Percentiles rank a stretch among this genome's conserved stretches.
phyloP scores from a whole-genome alignment of 2,113 vertebrate species.

The Hippocampus zosterae region DNA sequence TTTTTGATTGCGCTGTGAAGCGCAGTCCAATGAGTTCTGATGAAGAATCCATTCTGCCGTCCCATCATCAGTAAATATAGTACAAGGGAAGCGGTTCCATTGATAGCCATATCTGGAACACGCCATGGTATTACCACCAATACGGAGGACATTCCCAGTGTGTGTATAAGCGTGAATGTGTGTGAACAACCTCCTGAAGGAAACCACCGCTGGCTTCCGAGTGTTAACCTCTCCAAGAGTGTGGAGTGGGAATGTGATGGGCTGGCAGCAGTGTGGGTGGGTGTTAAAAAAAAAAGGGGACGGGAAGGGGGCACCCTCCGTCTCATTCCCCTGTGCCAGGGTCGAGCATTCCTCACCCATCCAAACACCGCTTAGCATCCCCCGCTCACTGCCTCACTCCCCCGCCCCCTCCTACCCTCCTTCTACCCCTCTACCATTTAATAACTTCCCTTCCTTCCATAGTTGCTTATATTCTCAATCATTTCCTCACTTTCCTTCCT shows the following conservation, averaged over 20 bases:
- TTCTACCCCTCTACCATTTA: slow-evolving; percentile 13
- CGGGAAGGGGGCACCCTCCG: slow-evolving; percentile 48
- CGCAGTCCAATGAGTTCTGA: too few species aligned
- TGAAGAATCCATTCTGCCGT: too few species aligned
- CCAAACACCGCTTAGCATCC: slow-evolving; percentile 49
- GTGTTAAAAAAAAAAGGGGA: slow-evolving; percentile 25
- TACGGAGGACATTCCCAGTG: neutral
- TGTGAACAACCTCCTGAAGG: slow-evolving; percentile 8
- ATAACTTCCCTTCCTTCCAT: slow-evolving; percentile 21
- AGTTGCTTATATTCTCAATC: slow-evolving; percentile 35
- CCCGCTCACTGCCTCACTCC: slow-evolving; percentile 9
- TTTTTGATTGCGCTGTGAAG: too few species aligned
- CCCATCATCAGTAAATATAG: too few species aligned
- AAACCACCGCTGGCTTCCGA: slow-evolving; percentile 26
- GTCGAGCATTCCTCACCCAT: slow-evolving; percentile 64
- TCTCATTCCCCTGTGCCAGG: slow-evolving; percentile 56
- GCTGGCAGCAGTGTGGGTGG: slow-evolving; percentile 45
- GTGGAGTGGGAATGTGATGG: slow-evolving; percentile 60
- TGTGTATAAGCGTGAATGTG: neutral
- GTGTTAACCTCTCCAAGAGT: slow-evolving; percentile 62
- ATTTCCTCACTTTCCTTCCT: slow-evolving; percentile 20
- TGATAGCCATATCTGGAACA: too few species aligned
- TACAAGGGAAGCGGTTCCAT: too few species aligned
- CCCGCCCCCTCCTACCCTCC: slow-evolving; percentile 1
- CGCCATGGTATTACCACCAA: too few species aligned